Percentiles rank a stretch among this genome's conserved stretches.
phyloP scores from a whole-genome alignment of 1,140 invertebrate genomes.

The Musca vetustissima region DNA sequence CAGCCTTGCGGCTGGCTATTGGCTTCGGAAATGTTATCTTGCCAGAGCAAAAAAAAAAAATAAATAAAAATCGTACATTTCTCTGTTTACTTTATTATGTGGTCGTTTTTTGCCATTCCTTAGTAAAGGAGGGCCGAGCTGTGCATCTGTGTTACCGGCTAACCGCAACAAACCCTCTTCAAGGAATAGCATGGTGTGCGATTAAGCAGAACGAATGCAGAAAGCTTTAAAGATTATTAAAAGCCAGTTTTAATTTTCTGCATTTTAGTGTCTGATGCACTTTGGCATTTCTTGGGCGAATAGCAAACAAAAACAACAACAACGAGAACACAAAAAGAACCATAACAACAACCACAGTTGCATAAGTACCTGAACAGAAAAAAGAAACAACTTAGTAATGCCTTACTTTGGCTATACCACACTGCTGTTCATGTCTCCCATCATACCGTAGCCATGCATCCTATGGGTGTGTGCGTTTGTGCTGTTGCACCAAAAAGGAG shows the following conservation, averaged over 20 bases:
- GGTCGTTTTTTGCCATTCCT: neutral
- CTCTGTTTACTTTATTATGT: conserved; percentile 16
- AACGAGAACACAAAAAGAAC: too few relatives aligned
- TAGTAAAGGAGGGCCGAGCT: neutral
- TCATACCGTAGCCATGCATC: too few relatives aligned
- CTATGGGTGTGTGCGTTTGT: neutral
- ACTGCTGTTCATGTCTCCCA: too few relatives aligned
- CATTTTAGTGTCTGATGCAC: conserved; percentile 54
- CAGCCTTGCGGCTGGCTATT: too few relatives aligned
- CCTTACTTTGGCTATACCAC: neutral
- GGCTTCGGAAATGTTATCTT: too few relatives aligned
- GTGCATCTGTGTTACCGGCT: neutral
- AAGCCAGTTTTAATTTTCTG: conserved; percentile 56
- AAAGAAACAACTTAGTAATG: too few relatives aligned
- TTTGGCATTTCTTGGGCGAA: conserved; percentile 41
- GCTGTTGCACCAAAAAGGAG: neutral
- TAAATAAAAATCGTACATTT: too few relatives aligned
- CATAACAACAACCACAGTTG: too few relatives aligned
- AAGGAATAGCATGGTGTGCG: neutral
- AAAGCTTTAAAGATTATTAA: conserved; percentile 34
- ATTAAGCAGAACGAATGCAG: conserved; percentile 12
- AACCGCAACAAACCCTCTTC: neutral
- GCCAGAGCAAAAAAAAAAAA: too few relatives aligned
- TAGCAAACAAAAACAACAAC: neutral
- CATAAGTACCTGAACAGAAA: neutral